Conservation (phyloP, 2,113 vertebrate genomes). For the Python bivittatus region DNA sequence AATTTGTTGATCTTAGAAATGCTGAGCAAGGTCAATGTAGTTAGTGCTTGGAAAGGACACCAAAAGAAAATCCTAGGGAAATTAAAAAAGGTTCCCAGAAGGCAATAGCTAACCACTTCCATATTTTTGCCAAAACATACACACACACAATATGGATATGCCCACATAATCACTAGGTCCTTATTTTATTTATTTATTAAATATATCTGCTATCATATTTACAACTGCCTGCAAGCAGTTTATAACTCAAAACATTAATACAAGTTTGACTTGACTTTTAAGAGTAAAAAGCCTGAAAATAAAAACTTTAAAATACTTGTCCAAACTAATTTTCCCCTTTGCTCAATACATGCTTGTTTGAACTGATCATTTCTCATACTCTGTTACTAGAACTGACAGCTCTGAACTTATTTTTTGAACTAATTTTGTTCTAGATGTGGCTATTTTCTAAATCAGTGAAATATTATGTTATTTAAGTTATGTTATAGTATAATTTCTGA, state of each 20-base stretch:
- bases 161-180: neutral
- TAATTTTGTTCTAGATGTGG: neutral
- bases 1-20: neutral
- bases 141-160: neutral
- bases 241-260: neutral
- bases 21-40: neutral
- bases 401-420: neutral
- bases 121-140: neutral
- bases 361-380: neutral
- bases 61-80: neutral
- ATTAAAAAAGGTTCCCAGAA: neutral
- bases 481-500: neutral
- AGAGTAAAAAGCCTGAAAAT: neutral
- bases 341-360: neutral
- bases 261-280: neutral
- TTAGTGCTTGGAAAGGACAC: neutral
- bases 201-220: neutral
- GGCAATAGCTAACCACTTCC: neutral
- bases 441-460: neutral
- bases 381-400: neutral
- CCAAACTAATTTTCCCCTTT: neutral
- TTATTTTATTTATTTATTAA: neutral
- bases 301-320: neutral
- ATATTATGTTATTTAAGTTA: too few species aligned
- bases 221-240: neutral